Conservation (phyloP, 2,113 vertebrate species). For the Salvelinus fontinalis region DNA sequence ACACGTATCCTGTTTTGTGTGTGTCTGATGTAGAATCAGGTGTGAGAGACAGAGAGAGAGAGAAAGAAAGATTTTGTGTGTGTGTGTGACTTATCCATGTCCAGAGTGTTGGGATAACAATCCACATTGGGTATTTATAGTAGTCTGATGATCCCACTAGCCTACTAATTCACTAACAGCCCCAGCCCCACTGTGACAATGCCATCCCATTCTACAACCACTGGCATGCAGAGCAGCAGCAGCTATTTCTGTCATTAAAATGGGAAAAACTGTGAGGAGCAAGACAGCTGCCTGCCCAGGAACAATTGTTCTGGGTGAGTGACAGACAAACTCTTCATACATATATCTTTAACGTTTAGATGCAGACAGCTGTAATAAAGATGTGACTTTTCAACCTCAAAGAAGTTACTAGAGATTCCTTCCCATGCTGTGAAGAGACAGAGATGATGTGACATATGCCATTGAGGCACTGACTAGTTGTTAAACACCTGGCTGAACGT, state of each 20-base stretch:
- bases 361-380: no score
- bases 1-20: no score
- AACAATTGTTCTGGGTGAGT: not conserved
- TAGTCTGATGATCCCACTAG: slow-evolving; percentile 41
- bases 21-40: no score
- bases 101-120: slow-evolving; percentile 43
- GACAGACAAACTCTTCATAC: not conserved
- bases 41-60: no score
- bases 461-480: slow-evolving; percentile 2
- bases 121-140: not conserved
- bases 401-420: no score
- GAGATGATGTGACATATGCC: no score
- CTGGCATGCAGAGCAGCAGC: slow-evolving; percentile 42
- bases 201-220: slow-evolving; percentile 36
- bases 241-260: slow-evolving; percentile 54
- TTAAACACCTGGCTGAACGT: slow-evolving; percentile 27
- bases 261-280: slow-evolving; percentile 53
- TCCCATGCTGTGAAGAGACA: no score
- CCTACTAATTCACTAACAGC: slow-evolving; percentile 4
- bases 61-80: no score
- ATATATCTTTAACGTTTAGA: no score
- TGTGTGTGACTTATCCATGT: slow-evolving; percentile 40
- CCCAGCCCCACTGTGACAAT: not conserved
- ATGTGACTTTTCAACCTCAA: no score
- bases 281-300: not conserved